Percentiles rank a stretch among this genome's conserved stretches.
Conservation (phyloP, 2,888 invertebrate genomes). For the Bimastos eiseni region DNA sequence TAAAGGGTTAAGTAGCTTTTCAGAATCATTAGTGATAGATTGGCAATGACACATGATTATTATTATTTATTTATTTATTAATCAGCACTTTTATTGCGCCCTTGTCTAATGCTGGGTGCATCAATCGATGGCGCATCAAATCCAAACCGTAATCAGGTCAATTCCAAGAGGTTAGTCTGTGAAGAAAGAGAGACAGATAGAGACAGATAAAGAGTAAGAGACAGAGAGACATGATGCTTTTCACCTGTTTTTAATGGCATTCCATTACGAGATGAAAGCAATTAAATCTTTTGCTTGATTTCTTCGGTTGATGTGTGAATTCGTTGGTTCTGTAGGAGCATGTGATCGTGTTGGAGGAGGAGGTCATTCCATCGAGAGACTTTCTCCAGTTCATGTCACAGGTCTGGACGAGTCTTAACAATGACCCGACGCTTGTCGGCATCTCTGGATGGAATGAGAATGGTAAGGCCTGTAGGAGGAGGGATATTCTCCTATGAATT, state of each 20-base stretch:
- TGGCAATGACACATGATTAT: no score
- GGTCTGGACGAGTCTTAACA: conserved; percentile 58
- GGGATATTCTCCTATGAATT: neutral
- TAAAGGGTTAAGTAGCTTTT: no score
- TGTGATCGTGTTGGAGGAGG: conserved; percentile 65
- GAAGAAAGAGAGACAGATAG: no score
- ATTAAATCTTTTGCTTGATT: neutral
- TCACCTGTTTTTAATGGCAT: neutral
- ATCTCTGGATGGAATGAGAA: conserved; percentile 64
- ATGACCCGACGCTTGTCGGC: conserved; percentile 60
- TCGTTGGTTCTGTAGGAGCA: conserved; percentile 54
- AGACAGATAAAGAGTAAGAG: no score
- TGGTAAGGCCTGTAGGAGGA: conserved; percentile 50
- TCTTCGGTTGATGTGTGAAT: neutral
- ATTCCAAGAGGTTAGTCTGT: no score
- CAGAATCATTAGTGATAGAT: no score
- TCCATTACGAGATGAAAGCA: neutral
- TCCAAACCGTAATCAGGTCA: no score
- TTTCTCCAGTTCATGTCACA: conserved; percentile 60
- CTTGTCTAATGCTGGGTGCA: no score
- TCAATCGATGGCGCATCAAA: no score
- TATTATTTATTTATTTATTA: no score
- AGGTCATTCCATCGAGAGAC: conserved; percentile 64
- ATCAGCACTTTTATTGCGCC: no score
- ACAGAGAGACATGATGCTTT: no score